Evolutionary conservation across 2,113 vertebrate genomes (phyloP), one percentile per base, ranked within the genome.

Genomic region (Hemicordylus capensis): DNA sequence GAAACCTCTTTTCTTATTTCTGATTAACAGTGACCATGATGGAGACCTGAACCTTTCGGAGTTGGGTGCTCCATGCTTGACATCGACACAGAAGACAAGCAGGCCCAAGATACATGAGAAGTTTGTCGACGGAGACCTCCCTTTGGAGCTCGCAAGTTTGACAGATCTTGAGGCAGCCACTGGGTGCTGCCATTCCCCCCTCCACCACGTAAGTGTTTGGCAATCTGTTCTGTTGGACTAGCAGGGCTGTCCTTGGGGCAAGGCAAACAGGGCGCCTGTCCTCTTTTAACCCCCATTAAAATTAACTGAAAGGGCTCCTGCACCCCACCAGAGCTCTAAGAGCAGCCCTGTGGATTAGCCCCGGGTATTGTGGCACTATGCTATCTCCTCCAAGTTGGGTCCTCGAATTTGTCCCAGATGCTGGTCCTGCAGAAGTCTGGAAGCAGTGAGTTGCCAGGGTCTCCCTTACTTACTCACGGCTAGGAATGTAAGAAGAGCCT

Each of bases 201-300:
- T 10, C 28, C 87, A 89, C 44, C 90, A 87, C 75, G 96, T 96
- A 80, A 89, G 93, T 93, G 54, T 83, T 84, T 87, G 20, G 6
- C 2, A 6, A 42, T 54, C 4, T 37, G 22, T 39, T 19, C 31
- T 4, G 4, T n/a, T 42, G 34, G 12, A 17, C 34, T 12, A 0
- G 24, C 20, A n/a, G n/a, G n/a, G n/a, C n/a, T n/a, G n/a, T n/a
- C n/a, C n/a, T n/a, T n/a, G n/a, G n/a, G n/a, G n/a, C n/a, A n/a
- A n/a, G n/a, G n/a, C n/a, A n/a, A n/a, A n/a, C n/a, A n/a, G n/a
- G n/a, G n/a, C n/a, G n/a, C n/a, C n/a, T n/a, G n/a, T n/a, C n/a
- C n/a, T n/a, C n/a, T n/a, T n/a, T n/a, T n/a, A n/a, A n/a, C n/a
- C n/a, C n/a, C n/a, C n/a, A n/a, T n/a, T n/a, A n/a, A n/a, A n/a